Percentiles rank a stretch among this genome's conserved stretches.
These are phyloP conservation scores for Semaprochilodus insignis DNA, from an alignment of 2,797 vertebrate species.

Conservation along the genomic window DNA sequence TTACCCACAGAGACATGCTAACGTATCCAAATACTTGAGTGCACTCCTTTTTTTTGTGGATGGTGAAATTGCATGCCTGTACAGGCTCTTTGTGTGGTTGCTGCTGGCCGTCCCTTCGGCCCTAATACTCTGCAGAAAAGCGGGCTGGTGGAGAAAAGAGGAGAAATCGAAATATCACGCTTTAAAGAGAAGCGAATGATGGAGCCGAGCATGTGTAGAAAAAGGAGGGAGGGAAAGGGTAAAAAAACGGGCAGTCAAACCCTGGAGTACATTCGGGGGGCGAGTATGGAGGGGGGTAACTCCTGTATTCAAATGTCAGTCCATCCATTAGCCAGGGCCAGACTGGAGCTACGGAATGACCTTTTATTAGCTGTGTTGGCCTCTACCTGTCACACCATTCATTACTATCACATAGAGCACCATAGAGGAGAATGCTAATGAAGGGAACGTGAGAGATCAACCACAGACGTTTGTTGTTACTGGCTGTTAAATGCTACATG, in stretches of 20 bases:
- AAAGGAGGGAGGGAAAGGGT: conserved; percentile 11
- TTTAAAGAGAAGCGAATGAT: conserved; percentile 30
- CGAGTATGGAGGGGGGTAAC: conserved; percentile 3
- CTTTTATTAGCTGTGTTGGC: conserved; percentile 45
- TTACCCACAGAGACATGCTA: background rate
- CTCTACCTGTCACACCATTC: conserved; percentile 55
- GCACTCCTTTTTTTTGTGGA: background rate
- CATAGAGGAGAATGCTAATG: conserved; percentile 51
- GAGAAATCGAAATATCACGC: conserved; percentile 44
- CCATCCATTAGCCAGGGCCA: conserved; percentile 55
- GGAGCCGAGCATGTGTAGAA: background rate
- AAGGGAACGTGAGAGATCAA: conserved; percentile 11
- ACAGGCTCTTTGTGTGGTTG: conserved; percentile 33
- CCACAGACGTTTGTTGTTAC: background rate
- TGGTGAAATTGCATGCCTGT: conserved; percentile 34
- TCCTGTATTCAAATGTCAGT: conserved; percentile 60
- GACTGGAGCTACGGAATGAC: conserved; percentile 54
- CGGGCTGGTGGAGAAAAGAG: conserved; percentile 1
- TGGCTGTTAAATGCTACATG: background rate
- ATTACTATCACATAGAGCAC: conserved; percentile 29
- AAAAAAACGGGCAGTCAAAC: background rate
- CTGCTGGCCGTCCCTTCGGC: background rate
- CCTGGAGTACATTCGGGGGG: background rate
- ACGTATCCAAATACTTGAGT: background rate
- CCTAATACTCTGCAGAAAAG: background rate